Base-by-base conservation (phyloP, 1,140 invertebrate species). In the Drosophila paulistorum region DNA sequence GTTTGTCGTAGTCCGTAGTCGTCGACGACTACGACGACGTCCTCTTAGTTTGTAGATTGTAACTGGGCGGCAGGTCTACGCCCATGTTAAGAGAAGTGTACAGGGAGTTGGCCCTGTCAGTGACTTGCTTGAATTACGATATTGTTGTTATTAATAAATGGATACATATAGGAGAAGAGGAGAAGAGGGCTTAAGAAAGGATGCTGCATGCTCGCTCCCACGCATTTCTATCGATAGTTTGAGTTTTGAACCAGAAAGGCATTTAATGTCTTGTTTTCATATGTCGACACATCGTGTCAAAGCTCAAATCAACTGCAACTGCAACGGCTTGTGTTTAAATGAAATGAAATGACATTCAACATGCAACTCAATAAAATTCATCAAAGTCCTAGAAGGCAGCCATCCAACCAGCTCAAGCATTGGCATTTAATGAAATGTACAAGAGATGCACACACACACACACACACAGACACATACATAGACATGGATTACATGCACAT, bases 131-230 rank as follows among this genome's bases (percentile, higher is more conserved):
- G 84, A 89, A 89, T 89, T 89, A 89, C 84, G 84, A 89, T 89
- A 89, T 89, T 89, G 84, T 89, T 89, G 84, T 89, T 89, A 84
- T 87, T 87, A 87, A 84, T 89, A 89, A 89, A 89, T 89, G 84
- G 85, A 89, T 89, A 79, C 75, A 59, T 80, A 89, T 89, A 79
- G 69, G 62, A 62, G 30, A 30, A 7, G 5, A 59, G 48, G 9
- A 23, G 20, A 23, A 23, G 20, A 23, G 26, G 45, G 1, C 4
- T 23, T 23, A 59, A 48, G 30, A 42, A 41, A 65, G 60, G 30
- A 48, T 59, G 5, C 76, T 48, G 5, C 45, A 48, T 48, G 17
- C 45, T 48, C 20, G 6, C 45, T 23, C 9, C 45, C 20, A 51
- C 20, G 23, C 42, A 69, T 48, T 68, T 59, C 55, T 42, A 69